phyloP scores from a whole-genome alignment of 2,797 vertebrate genomes.

The Enteromius viviparus region DNA sequence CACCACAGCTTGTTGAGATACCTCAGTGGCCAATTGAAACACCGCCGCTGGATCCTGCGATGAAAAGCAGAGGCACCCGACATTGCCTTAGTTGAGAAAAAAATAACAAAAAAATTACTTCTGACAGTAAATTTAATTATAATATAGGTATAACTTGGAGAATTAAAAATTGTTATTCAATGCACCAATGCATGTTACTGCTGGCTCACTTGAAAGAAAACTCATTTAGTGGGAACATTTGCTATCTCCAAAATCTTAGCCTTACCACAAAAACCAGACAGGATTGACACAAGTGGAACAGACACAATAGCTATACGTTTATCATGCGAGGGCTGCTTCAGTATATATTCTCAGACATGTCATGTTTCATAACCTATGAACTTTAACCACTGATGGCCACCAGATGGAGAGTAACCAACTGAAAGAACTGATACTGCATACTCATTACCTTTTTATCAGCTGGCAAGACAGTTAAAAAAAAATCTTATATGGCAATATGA shows the following conservation, averaged over 20 bases:
- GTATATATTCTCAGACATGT: background rate
- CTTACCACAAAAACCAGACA: slow-evolving; percentile 1
- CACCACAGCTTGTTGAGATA: too few species aligned
- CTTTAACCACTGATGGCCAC: slow-evolving; percentile 11
- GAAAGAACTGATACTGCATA: background rate
- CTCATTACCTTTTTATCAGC: too few species aligned
- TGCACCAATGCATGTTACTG: slow-evolving; percentile 32
- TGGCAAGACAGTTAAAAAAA: too few species aligned
- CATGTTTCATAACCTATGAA: background rate
- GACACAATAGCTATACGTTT: background rate
- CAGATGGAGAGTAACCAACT: background rate
- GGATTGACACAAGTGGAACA: slow-evolving; percentile 15
- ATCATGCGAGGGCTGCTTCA: background rate
- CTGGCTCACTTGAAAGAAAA: slow-evolving; percentile 10
- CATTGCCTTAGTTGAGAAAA: slow-evolving; percentile 63
- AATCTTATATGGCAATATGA: too few species aligned
- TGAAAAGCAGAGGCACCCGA: slow-evolving; percentile 48
- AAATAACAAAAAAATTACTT: slow-evolving; percentile 70
- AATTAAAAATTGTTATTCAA: slow-evolving; percentile 5
- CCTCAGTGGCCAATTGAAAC: too few species aligned
- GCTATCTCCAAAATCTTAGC: slow-evolving; percentile 5
- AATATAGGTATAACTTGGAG: slow-evolving; percentile 3
- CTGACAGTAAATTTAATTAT: slow-evolving; percentile 75
- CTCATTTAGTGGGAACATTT: slow-evolving; percentile 13
- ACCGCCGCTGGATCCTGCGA: too few species aligned